These are phyloP conservation scores for Allochrocebus solatus DNA, from an alignment of 2,797 vertebrate genomes.

Conservation along the genomic window DNA sequence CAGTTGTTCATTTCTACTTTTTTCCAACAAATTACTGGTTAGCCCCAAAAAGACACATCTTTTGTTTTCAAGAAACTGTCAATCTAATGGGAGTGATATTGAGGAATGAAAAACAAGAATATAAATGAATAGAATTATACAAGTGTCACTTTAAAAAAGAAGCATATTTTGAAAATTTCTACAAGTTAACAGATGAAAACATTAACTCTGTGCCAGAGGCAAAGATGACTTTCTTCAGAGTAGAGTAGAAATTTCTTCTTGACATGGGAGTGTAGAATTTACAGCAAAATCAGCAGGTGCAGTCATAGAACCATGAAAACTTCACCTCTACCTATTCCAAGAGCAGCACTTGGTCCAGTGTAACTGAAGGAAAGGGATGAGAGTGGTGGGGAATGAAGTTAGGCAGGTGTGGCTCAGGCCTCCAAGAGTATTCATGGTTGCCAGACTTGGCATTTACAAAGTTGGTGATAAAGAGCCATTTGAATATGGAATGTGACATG, in stretches of 20 bases:
- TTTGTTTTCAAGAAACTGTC: neutral
- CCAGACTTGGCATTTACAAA: neutral
- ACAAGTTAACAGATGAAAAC: neutral
- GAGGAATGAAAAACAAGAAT: neutral
- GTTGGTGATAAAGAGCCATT: neutral
- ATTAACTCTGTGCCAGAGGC: neutral
- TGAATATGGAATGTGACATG: neutral
- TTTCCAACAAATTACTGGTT: neutral
- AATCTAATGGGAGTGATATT: neutral
- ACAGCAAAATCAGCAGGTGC: neutral
- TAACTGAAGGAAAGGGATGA: neutral
- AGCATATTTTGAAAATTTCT: neutral
- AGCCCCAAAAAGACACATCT: neutral
- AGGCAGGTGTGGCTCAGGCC: neutral
- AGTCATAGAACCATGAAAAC: neutral
- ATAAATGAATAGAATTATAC: neutral
- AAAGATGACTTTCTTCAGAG: neutral
- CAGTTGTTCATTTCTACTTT: neutral
- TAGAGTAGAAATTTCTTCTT: neutral
- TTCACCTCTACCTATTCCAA: neutral
- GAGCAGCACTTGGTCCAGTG: neutral
- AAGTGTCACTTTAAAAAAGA: neutral
- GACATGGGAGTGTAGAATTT: neutral
- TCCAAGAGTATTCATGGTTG: neutral
- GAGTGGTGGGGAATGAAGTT: neutral